Base-by-base conservation (phyloP, 2,888 invertebrate species). In the Lottia scabra region DNA sequence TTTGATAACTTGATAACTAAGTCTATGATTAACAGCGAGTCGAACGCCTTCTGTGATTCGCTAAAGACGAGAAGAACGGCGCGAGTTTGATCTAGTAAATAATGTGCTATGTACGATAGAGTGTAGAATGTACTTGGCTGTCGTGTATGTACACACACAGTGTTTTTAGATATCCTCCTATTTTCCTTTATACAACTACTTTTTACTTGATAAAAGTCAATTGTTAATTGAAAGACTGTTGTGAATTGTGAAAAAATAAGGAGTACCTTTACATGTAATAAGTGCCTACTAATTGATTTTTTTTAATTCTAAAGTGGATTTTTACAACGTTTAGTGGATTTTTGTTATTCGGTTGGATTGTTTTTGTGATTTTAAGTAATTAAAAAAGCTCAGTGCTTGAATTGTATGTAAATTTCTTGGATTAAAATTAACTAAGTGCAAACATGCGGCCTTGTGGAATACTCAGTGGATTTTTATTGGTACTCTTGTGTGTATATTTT, bases 41-140 rank as follows among this genome's bases (percentile, higher is more conserved):
- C 56, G 19, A 10, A 23, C 56, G 23, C 56, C 56, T 23, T 23
- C 56, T 23, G 56, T 23, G 56, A 56, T 23, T 56, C 56, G 56
- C 56, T 23, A 56, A 56, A 56, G 56, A 56, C 10, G 56, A 19
- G 19, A 23, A 56, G 56, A 23, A 23, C 23, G 23, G 23, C 56
- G 56, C 56, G 56, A 56, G 56, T 56, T 56, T 56, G 56, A 56
- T 56, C 23, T 10, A 56, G 56, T 56, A 56, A 56, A 56, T 23
- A 56, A 8, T 38, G 38, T 38, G 38, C 38, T 38, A 38, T 38
- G 38, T 38, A 38, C 10, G 38, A 38, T 38, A 38, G 38, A 38
- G 38, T 38, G 38, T 38, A 38, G 38, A 38, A 8, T 38, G 8
- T 38, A 38, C 8, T 38, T 38, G 38, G 38, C 38, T 38, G 38